Evolutionary conservation across 2,888 invertebrate genomes (phyloP), one percentile per base, ranked within the genome.

Genomic region (Lordiphosa fenestrarum): DNA sequence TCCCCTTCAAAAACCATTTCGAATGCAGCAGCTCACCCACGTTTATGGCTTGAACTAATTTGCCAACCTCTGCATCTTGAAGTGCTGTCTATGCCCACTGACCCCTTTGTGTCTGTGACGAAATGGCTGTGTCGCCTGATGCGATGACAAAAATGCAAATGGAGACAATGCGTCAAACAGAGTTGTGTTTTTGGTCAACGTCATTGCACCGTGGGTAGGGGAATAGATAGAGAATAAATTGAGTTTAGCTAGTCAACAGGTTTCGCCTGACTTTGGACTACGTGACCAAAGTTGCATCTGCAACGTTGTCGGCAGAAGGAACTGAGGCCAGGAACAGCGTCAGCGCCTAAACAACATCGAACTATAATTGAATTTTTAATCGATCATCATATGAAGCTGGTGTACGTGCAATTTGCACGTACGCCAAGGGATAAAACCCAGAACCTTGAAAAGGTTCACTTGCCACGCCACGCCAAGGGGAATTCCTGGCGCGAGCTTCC

Each of bases 401-500:
- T 49, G 49, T 75, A 83, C 84, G 78, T 78, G 84, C 75, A 54
- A 50, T 49, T 52, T 49, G 64, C 81, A 74, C 74, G 85, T 85
- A 69, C 56, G 44, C 68, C 58, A 49, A 57, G 10, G 41, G 19
- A 33, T 13, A 51, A n/a, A 49, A 33, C 30, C 25, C 44, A 69
- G 59, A 77, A 74, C 82, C 81, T 82, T 85, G 85, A 82, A 74
- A 72, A 83, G 64, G 72, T 69, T 80, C 65, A 69, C 59, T 54
- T 47, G 41, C 15, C 15, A 15, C 44, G 50, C 37, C 36, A 35
- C 25, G 39, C 53, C 63, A 53, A 48, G 59, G 69, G 73, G 73
- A 83, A 76, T 76, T 81, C 71, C 73, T 63, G 67, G 46, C 55
- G 61, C 55, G 61, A 53, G 41, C 37, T 39, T 55, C 44, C 39